phyloP scores from a whole-genome alignment of 2,888 invertebrate species.

The Dimorphilus gyrociliatus region DNA sequence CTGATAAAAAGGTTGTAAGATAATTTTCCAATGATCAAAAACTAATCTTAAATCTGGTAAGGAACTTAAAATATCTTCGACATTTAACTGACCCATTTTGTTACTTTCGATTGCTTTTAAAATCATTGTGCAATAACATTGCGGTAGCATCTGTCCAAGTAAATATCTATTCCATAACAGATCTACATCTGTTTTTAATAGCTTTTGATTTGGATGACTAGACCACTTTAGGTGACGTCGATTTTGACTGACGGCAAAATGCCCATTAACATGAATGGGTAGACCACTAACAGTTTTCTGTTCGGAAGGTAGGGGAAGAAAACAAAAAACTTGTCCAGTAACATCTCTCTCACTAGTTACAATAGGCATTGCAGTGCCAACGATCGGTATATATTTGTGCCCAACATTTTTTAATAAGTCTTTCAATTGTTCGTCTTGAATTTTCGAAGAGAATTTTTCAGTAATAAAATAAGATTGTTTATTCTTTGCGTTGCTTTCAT shows the following conservation, averaged over 20 bases:
- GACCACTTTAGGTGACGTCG: constrained; percentile 28
- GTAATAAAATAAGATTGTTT: too few relatives aligned
- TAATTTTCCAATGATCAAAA: constrained; percentile 10
- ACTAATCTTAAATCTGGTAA: constrained; percentile 11
- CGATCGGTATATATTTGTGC: neutral
- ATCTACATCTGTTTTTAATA: constrained; percentile 14
- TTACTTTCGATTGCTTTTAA: constrained; percentile 10
- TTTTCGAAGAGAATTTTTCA: too few relatives aligned
- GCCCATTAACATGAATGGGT: constrained; percentile 29
- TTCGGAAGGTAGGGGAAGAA: constrained; percentile 25
- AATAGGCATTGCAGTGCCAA: neutral
- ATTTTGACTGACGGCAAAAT: constrained; percentile 24
- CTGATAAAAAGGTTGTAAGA: constrained; percentile 9
- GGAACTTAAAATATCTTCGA: constrained; percentile 5
- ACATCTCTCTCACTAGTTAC: constrained; percentile 4
- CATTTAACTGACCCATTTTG: too few relatives aligned
- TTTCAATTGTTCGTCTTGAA: too few relatives aligned
- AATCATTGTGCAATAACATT: constrained; percentile 13
- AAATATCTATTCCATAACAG: constrained; percentile 25
- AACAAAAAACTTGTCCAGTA: constrained; percentile 25
- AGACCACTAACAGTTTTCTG: constrained; percentile 19
- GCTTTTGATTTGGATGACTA: constrained; percentile 14
- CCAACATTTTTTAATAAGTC: too few relatives aligned
- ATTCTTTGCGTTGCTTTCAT: too few relatives aligned
- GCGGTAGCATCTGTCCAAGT: constrained; percentile 18